These are phyloP conservation scores for Desmodus rotundus DNA, from an alignment of 2,113 vertebrate genomes.

Conservation along the genomic window DNA sequence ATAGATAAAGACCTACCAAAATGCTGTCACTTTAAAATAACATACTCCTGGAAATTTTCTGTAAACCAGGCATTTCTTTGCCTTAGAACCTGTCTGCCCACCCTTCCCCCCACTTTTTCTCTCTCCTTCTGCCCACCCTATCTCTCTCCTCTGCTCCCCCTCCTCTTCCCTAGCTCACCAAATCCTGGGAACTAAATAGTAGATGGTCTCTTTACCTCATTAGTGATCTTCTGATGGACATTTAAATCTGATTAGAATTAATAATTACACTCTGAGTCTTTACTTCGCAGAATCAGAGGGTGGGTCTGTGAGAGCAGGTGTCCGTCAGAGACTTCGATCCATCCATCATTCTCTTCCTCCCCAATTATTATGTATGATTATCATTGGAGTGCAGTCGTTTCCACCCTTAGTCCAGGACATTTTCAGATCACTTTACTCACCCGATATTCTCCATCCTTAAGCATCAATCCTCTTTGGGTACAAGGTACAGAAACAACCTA, in stretches of 20 bases:
- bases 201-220: fast-evolving
- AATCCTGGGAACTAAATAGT: too few relatives aligned
- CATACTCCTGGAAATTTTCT: too few relatives aligned
- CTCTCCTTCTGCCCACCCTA: neutral
- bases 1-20: neutral
- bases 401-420: neutral
- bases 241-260: neutral
- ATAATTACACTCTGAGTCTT: neutral
- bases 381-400: fast-evolving
- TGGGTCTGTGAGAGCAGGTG: too few relatives aligned
- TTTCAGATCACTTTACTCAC: neutral
- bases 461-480: neutral
- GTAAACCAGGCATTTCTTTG: neutral
- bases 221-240: too few relatives aligned
- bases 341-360: neutral
- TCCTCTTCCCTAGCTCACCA: neutral
- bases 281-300: fast-evolving
- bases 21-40: neutral
- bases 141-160: too few relatives aligned
- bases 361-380: fast-evolving
- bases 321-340: neutral
- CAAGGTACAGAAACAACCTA: neutral
- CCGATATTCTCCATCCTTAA: fast-evolving
- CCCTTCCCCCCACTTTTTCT: neutral
- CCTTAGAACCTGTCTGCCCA: neutral